Percentiles rank a stretch among this genome's conserved stretches.
Conservation (phyloP, 2,113 vertebrate genomes). For the Phylloscopus trochiloides region DNA sequence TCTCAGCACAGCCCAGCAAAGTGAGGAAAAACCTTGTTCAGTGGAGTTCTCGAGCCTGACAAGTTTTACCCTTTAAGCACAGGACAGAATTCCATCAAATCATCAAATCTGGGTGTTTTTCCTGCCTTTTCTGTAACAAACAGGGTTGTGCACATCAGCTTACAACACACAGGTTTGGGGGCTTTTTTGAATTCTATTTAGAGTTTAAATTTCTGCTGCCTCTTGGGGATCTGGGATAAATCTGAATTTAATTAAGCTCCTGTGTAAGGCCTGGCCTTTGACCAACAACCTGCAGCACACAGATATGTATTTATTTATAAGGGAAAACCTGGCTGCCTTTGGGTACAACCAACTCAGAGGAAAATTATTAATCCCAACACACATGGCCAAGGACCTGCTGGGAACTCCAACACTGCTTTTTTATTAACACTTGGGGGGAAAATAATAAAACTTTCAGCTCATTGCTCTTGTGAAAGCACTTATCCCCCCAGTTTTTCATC, state of each 20-base stretch:
- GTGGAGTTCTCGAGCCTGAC: not conserved
- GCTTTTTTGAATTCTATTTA: not conserved
- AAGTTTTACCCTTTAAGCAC: not conserved
- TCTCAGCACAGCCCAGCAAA: not conserved
- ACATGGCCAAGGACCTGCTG: not conserved
- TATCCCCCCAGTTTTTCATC: not conserved
- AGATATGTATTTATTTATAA: not conserved
- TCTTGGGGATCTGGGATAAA: not conserved
- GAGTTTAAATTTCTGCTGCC: not conserved
- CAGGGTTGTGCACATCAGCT: not conserved
- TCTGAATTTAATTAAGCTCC: not conserved
- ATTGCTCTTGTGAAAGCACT: not conserved
- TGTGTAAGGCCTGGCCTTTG: not conserved
- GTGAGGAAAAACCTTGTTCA: not conserved
- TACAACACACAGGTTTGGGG: not conserved
- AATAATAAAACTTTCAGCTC: constrained; percentile 39
- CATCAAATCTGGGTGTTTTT: not conserved
- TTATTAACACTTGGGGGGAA: constrained; percentile 50
- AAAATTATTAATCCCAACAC: not conserved
- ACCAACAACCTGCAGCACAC: not conserved
- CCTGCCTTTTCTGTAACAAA: not conserved
- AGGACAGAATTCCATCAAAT: not conserved
- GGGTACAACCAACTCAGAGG: not conserved
- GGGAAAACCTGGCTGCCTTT: not conserved
- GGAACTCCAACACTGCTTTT: not conserved